phyloP scores from a whole-genome alignment of 2,797 vertebrate species.

The Sebastes elongatus region DNA sequence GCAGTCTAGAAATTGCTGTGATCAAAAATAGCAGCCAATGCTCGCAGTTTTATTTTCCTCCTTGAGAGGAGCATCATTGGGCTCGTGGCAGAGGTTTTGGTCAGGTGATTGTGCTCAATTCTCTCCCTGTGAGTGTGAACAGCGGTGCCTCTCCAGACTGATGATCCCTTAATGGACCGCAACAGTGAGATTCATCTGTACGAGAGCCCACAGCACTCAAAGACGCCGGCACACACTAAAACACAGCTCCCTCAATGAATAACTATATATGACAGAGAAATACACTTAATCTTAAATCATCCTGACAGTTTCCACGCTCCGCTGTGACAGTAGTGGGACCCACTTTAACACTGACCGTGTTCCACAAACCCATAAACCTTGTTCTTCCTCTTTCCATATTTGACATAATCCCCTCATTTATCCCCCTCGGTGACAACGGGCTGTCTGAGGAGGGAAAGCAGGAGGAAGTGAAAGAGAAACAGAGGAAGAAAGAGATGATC shows the following conservation, averaged over 20 bases:
- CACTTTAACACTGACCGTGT: constrained; percentile 12
- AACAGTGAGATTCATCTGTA: constrained; percentile 37
- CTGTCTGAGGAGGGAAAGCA: neutral
- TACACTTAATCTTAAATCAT: constrained; percentile 27
- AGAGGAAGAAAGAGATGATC: neutral
- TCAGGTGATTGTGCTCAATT: constrained; percentile 32
- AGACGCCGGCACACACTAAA: constrained; percentile 13
- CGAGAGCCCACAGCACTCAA: constrained; percentile 11
- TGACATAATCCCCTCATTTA: constrained; percentile 31
- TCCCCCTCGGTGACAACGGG: neutral
- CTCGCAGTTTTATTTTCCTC: constrained; percentile 8
- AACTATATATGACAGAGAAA: constrained; percentile 23
- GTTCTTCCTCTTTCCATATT: constrained; percentile 4
- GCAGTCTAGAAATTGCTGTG: neutral
- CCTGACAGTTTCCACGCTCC: constrained; percentile 18
- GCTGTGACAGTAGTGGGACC: constrained; percentile 15
- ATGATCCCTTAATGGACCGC: constrained; percentile 49
- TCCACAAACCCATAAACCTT: constrained; percentile 24
- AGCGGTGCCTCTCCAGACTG: constrained; percentile 20
- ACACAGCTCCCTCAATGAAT: constrained; percentile 8
- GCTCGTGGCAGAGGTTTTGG: neutral
- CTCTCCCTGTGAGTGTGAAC: constrained; percentile 16
- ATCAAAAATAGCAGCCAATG: constrained; percentile 17
- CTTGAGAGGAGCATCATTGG: constrained; percentile 10
- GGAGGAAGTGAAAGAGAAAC: neutral